Evolutionary conservation across 2,113 vertebrate species (phyloP).

Genomic region (Oreochromis aureus): DNA sequence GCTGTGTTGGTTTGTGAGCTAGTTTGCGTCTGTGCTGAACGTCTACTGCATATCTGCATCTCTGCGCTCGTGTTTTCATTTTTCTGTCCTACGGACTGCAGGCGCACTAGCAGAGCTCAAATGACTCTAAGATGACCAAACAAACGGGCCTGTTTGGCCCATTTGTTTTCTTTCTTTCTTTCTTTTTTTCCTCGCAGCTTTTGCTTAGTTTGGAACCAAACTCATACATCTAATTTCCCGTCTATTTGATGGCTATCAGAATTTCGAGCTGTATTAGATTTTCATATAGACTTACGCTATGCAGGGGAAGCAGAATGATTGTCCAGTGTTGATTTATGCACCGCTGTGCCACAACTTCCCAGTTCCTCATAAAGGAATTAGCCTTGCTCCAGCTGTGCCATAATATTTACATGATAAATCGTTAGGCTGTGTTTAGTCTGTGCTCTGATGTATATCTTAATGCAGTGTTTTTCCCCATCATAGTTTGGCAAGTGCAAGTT

Average conservation of each 20-base stretch:
- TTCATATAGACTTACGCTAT: not conserved
- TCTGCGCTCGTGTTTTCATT: slow-evolving; percentile 12
- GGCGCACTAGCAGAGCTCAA: slow-evolving; percentile 10
- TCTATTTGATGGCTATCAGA: slow-evolving; percentile 45
- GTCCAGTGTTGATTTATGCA: slow-evolving; percentile 37
- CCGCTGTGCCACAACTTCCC: not conserved
- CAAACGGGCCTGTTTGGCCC: not conserved
- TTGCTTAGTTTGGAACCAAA: slow-evolving; percentile 33
- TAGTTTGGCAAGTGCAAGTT: not conserved
- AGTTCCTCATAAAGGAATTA: slow-evolving; percentile 13
- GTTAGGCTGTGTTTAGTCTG: slow-evolving; percentile 57
- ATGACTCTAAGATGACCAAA: slow-evolving; percentile 23
- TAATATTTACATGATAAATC: slow-evolving; percentile 50
- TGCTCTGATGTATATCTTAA: slow-evolving; percentile 17
- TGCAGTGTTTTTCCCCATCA: slow-evolving; percentile 10
- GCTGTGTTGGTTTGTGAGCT: not conserved
- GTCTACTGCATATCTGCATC: slow-evolving; percentile 11
- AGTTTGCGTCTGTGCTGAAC: not conserved
- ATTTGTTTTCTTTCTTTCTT: not conserved
- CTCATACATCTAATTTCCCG: slow-evolving; percentile 41
- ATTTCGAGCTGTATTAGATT: slow-evolving; percentile 21
- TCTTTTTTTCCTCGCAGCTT: not conserved
- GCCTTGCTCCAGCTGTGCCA: slow-evolving; percentile 14
- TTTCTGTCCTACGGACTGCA: not conserved
- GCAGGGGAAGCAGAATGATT: not conserved